A percentile compares a stretch with the other conserved stretches of the same genome.
Conservation (phyloP, 2,113 vertebrate genomes). For the Hippolais icterina region DNA sequence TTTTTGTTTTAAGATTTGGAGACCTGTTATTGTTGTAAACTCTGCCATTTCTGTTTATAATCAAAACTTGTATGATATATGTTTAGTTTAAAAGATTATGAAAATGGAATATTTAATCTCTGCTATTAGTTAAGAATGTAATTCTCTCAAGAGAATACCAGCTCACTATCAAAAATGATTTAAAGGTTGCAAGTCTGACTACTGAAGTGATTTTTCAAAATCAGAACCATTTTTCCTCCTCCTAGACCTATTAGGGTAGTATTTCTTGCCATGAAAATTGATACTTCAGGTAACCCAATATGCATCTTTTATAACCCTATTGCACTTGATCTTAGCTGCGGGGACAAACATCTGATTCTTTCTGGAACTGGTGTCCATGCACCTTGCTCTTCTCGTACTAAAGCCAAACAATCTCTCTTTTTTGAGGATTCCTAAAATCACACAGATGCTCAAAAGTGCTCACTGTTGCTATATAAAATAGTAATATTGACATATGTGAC, state of each 20-base stretch:
- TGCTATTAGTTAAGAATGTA: background rate
- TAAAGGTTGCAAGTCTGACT: background rate
- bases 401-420: background rate
- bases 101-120: background rate
- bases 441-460: background rate
- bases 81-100: background rate
- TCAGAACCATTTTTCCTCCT: background rate
- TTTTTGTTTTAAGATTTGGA: background rate
- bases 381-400: background rate
- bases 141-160: background rate
- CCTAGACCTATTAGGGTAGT: background rate
- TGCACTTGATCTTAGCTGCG: background rate
- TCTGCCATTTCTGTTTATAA: background rate
- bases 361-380: background rate
- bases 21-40: background rate
- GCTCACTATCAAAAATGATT: background rate
- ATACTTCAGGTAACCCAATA: constrained; percentile 5
- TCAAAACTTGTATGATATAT: background rate
- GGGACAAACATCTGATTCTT: background rate
- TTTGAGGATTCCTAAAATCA: background rate
- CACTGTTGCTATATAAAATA: background rate
- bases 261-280: constrained; percentile 8
- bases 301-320: background rate
- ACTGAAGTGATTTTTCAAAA: background rate
- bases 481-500: background rate